Conservation (phyloP, 2,797 vertebrate genomes). For the Hemibagrus guttatus region DNA sequence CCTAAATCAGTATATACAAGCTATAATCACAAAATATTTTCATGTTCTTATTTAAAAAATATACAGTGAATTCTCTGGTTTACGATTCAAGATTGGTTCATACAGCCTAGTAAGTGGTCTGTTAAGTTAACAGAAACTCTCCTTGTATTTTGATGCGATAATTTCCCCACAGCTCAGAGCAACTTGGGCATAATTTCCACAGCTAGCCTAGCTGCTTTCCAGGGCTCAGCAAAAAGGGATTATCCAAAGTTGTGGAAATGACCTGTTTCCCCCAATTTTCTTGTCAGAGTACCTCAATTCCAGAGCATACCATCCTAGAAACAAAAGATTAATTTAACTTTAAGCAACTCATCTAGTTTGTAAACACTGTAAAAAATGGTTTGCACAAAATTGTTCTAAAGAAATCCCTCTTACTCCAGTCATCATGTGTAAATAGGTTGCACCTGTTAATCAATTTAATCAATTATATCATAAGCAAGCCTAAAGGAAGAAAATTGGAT, state of each 20-base stretch:
- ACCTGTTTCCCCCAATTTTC: slow-evolving; percentile 75
- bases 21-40: background rate
- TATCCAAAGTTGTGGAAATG: slow-evolving; percentile 74
- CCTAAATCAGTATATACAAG: background rate
- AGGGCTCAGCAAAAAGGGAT: slow-evolving; percentile 63
- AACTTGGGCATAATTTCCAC: background rate
- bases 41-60: background rate
- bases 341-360: background rate
- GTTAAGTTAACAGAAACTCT: slow-evolving; percentile 3
- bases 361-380: background rate
- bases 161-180: slow-evolving; percentile 64
- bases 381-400: background rate
- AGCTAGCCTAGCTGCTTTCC: slow-evolving; percentile 8
- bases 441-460: slow-evolving; percentile 63
- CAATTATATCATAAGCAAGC: slow-evolving; percentile 42
- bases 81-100: background rate
- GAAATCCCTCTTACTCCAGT: background rate
- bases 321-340: slow-evolving; percentile 14
- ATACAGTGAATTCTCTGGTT: background rate
- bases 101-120: background rate
- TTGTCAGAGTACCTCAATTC: slow-evolving; percentile 68
- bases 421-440: slow-evolving; percentile 32
- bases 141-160: slow-evolving; percentile 68
- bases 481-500: slow-evolving; percentile 27
- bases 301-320: slow-evolving; percentile 46